Evolutionary conservation across 2,797 vertebrate species (phyloP), one percentile per base, ranked within the genome.

Genomic region (Huso huso): DNA sequence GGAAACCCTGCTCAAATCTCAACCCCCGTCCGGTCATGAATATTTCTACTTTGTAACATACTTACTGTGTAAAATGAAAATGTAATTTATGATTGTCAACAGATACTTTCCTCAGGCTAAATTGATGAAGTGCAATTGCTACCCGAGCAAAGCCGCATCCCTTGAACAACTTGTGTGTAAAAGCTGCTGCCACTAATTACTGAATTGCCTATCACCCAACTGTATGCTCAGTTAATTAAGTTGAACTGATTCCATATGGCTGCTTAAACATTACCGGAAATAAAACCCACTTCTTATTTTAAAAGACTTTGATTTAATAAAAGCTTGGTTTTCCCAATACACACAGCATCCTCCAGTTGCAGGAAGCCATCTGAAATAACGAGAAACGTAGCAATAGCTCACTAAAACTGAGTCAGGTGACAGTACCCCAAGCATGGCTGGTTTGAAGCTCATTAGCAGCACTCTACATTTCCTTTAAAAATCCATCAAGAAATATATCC

Each of bases 41-140:
- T 37, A 37, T 37, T 37, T 37, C 37, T 37, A 37, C 37, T 37
- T 37, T 37, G 37, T 37, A 37, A 37, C 37, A 37, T 37, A 37
- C 37, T 37, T 37, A 37, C 37, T 37, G 37, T 37, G 37, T 37
- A 37, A 37, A 37, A 37, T 37, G 18, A 49, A 71, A 79, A 69
- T 76, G 72, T 73, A 78, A 79, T 79, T 64, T 78, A 78, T 76
- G 72, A 78, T 78, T 88, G 84, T 82, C 83, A 83, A 75, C 66
- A 51, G 5, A 37, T 5, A 84, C 87, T 86, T 81, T 76, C 63
- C 78, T 73, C 76, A 75, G 80, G 84, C 87, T 86, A 57, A 8
- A 74, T 74, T 86, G 87, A 89, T 86, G 84, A 87, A 80, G 77
- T 81, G 80, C 79, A 78, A 80, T 86, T 23, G 66, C 77, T 75